A percentile compares a stretch with the other conserved stretches of the same genome.
Conservation (phyloP, 2,888 invertebrate genomes). For the Pachliopta kotzebuea region DNA sequence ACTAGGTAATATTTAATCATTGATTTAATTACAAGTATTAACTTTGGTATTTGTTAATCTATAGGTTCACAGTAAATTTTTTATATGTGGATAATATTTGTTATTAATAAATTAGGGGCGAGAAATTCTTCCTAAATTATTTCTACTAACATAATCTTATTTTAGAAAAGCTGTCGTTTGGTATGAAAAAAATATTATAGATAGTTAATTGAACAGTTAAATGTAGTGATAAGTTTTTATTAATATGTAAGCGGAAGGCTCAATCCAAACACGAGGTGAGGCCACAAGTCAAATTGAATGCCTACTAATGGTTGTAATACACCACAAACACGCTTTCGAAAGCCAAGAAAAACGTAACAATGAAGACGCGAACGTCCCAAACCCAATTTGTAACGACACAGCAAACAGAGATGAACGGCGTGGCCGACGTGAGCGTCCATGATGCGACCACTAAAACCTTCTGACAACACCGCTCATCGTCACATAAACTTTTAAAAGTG, state of each 20-base stretch:
- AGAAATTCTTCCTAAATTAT: too few relatives aligned
- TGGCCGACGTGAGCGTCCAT: conserved; percentile 61
- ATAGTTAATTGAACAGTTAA: background rate
- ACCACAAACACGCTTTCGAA: conserved; percentile 51
- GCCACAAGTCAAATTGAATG: conserved; percentile 18
- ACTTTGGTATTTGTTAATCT: too few relatives aligned
- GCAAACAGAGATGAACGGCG: conserved; percentile 51
- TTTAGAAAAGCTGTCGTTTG: too few relatives aligned
- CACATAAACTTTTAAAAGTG: conserved; percentile 78
- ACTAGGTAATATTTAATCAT: too few relatives aligned
- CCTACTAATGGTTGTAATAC: conserved; percentile 28
- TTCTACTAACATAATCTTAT: too few relatives aligned
- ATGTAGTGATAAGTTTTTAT: background rate
- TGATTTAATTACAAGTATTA: too few relatives aligned
- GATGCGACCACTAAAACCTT: conserved; percentile 73
- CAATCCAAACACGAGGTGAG: conserved; percentile 22
- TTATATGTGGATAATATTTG: too few relatives aligned
- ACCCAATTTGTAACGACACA: conserved; percentile 63
- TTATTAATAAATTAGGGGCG: too few relatives aligned
- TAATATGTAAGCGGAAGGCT: background rate
- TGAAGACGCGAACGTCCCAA: conserved; percentile 47
- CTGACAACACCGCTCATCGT: conserved; percentile 71
- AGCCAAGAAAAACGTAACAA: conserved; percentile 56
- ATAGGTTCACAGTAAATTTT: too few relatives aligned
- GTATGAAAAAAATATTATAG: too few relatives aligned